Evolutionary conservation across 64 coral and sea anemone species (phyloP).

Genomic region (Montipora cactus): DNA sequence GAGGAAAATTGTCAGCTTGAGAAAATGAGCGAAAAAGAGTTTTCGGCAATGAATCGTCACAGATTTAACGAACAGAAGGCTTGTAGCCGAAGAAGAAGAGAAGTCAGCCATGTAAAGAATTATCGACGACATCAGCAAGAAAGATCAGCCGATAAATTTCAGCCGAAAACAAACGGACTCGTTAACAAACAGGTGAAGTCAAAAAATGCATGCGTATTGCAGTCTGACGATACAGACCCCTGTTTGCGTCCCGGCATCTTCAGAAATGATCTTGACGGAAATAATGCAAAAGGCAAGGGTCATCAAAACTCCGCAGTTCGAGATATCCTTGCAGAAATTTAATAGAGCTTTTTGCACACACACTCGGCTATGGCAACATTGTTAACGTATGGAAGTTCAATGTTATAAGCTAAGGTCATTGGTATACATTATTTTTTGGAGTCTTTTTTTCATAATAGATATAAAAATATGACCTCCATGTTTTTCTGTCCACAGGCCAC

Average conservation of each 20-base stretch:
- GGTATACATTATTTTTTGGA: too few relatives aligned
- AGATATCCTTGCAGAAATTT: conserved; percentile 25
- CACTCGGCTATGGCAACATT: too few relatives aligned
- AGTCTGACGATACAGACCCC: not conserved
- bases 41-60: not conserved
- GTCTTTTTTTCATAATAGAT: too few relatives aligned
- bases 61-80: not conserved
- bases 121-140: not conserved
- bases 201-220: too few relatives aligned
- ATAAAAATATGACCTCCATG: too few relatives aligned
- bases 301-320: not conserved
- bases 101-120: not conserved
- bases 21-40: too few relatives aligned
- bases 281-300: not conserved
- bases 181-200: not conserved
- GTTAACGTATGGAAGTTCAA: too few relatives aligned
- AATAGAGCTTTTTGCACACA: not conserved
- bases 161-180: conserved; percentile 9
- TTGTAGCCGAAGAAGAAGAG: not conserved
- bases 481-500: too few relatives aligned
- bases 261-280: not conserved
- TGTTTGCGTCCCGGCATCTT: not conserved
- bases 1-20: too few relatives aligned
- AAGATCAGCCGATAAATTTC: not conserved
- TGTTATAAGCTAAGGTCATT: too few relatives aligned